These are phyloP conservation scores for Linyphia triangularis DNA, from an alignment of 2,888 invertebrate species.

Conservation along the genomic window DNA sequence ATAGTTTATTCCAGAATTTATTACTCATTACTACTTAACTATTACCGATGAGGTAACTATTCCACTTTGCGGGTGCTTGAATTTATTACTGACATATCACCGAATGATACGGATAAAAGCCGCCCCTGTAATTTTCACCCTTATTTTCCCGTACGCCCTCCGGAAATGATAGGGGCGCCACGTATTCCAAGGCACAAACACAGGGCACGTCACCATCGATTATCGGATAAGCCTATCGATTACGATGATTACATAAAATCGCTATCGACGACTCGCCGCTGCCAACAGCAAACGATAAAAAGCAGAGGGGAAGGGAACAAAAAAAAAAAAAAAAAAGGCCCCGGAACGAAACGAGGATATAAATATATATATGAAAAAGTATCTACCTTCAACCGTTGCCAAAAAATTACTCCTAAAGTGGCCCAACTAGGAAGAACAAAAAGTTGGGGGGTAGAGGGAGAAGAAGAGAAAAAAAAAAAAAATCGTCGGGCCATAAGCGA, in stretches of 20 bases:
- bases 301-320: neutral
- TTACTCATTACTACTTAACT: too few relatives aligned
- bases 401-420: slow-evolving; percentile 51
- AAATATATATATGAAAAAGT: slow-evolving; percentile 18
- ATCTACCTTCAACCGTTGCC: neutral
- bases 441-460: slow-evolving; percentile 31
- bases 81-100: too few relatives aligned
- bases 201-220: slow-evolving; percentile 29
- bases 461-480: slow-evolving; percentile 7
- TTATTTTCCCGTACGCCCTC: too few relatives aligned
- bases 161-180: too few relatives aligned
- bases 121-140: too few relatives aligned
- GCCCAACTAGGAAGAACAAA: slow-evolving; percentile 59
- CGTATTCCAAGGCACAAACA: too few relatives aligned
- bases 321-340: neutral
- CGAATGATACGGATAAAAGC: too few relatives aligned
- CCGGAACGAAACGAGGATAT: slow-evolving; percentile 19
- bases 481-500: neutral
- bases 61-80: too few relatives aligned
- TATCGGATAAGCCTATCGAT: slow-evolving; percentile 64
- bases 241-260: slow-evolving; percentile 65
- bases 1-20: too few relatives aligned
- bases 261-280: slow-evolving; percentile 46
- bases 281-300: neutral
- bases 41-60: too few relatives aligned